Evolutionary conservation across 2,113 vertebrate genomes (phyloP).

Genomic region (Aplodontia rufa): DNA sequence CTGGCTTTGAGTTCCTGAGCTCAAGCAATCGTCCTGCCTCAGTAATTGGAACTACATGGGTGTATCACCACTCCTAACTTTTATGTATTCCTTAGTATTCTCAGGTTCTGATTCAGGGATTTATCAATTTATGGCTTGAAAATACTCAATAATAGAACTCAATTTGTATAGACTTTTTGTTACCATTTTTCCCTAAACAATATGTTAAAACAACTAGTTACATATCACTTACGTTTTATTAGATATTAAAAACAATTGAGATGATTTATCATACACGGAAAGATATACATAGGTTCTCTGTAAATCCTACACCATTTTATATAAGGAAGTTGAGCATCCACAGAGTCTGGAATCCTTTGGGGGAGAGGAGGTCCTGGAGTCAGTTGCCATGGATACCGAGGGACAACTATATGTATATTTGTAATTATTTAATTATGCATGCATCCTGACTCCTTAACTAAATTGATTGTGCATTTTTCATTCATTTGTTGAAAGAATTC

Average conservation of each 20-base stretch:
- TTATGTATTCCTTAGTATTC: not conserved
- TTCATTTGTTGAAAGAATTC: not conserved
- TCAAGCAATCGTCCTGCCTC: not conserved
- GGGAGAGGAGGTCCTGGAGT: not conserved
- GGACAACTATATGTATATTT: not conserved
- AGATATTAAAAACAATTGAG: not conserved
- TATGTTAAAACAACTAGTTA: not conserved
- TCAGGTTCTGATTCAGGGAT: not conserved
- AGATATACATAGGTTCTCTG: not conserved
- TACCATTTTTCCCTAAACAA: not conserved
- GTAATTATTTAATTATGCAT: not conserved
- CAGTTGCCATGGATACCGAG: not conserved
- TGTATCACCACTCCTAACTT: rapidly evolving
- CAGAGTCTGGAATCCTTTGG: not conserved
- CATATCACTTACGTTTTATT: not conserved
- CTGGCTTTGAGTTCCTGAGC: not conserved
- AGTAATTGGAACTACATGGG: not conserved
- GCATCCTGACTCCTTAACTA: not conserved
- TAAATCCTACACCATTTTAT: not conserved
- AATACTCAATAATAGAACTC: not conserved
- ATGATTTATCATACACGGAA: not conserved
- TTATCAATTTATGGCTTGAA: not conserved
- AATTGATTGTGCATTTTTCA: not conserved
- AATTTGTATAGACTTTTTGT: not conserved
- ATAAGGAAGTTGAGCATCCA: not conserved